These are phyloP conservation scores for Ligdia adustata DNA, from an alignment of 2,888 invertebrate genomes.

Conservation along the genomic window DNA sequence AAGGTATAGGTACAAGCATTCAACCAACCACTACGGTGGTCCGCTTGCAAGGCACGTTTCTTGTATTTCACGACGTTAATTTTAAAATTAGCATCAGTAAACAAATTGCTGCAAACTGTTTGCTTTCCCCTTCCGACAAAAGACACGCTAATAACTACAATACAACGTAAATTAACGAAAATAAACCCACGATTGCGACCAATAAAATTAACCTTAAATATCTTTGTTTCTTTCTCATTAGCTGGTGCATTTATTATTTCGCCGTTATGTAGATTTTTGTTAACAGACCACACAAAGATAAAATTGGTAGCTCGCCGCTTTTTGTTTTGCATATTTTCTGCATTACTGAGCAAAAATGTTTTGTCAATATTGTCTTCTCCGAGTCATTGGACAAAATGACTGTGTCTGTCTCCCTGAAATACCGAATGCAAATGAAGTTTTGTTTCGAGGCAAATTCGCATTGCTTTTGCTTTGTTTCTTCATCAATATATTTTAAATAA, in stretches of 20 bases:
- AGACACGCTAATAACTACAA: slow-evolving; percentile 49
- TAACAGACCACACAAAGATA: slow-evolving; percentile 66
- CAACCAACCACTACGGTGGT: slow-evolving; percentile 67
- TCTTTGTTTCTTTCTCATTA: slow-evolving; percentile 43
- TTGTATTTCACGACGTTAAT: slow-evolving; percentile 77
- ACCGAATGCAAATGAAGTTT: slow-evolving; percentile 58
- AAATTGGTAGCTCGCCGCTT: slow-evolving; percentile 56
- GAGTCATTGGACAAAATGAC: slow-evolving; percentile 66
- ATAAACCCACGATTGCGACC: slow-evolving; percentile 30
- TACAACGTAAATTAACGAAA: slow-evolving; percentile 36
- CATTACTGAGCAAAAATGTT: slow-evolving; percentile 71
- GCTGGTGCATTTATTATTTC: slow-evolving; percentile 34
- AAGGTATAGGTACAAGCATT: slow-evolving; percentile 33
- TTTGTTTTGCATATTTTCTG: slow-evolving; percentile 77
- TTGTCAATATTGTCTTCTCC: slow-evolving; percentile 76
- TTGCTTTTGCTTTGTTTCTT: slow-evolving; percentile 42
- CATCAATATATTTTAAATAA: slow-evolving; percentile 43
- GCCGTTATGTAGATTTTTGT: slow-evolving; percentile 36
- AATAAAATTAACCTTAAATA: slow-evolving; percentile 31
- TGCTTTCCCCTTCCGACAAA: slow-evolving; percentile 55
- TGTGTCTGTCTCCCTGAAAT: slow-evolving; percentile 52
- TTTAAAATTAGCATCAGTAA: slow-evolving; percentile 79
- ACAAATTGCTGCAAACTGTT: slow-evolving; percentile 72
- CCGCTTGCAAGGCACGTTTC: slow-evolving; percentile 72
- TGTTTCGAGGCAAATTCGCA: slow-evolving; percentile 39